phyloP scores from a whole-genome alignment of 2,113 vertebrate species.

The Austrofundulus limnaeus region DNA sequence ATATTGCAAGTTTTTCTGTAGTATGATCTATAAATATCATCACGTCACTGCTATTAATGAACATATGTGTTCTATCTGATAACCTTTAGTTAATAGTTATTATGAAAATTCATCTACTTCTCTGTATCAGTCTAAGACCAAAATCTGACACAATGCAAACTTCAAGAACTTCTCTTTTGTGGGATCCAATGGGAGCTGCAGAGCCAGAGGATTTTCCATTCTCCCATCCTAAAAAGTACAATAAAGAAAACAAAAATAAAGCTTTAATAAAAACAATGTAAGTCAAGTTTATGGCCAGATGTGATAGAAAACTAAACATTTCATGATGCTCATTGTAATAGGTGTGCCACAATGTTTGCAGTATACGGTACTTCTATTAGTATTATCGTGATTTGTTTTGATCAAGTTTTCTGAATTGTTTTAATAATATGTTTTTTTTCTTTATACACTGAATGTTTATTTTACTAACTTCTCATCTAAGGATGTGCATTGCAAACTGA shows the following conservation, averaged over 20 bases:
- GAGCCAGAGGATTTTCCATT: background rate
- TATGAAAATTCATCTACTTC: background rate
- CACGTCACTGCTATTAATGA: background rate
- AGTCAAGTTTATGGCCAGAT: too few relatives aligned
- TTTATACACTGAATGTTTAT: too few relatives aligned
- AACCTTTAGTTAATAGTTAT: background rate
- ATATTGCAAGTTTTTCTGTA: background rate
- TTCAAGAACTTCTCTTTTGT: background rate
- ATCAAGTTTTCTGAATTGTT: too few relatives aligned
- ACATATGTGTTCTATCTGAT: conserved; percentile 4
- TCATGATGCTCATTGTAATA: too few relatives aligned
- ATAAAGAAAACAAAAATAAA: background rate
- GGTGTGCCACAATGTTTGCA: too few relatives aligned
- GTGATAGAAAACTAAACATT: too few relatives aligned
- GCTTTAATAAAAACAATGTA: background rate
- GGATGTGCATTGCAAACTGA: too few relatives aligned
- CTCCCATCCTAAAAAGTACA: conserved; percentile 34
- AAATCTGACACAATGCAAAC: conserved; percentile 8
- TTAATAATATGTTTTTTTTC: too few relatives aligned
- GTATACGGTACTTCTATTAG: too few relatives aligned
- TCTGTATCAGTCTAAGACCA: background rate
- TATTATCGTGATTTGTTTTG: too few relatives aligned
- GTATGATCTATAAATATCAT: conserved; percentile 7
- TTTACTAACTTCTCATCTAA: too few relatives aligned
- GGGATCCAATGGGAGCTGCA: background rate